Conservation (phyloP, 2,113 vertebrate species). For the Xenopus laevis region DNA sequence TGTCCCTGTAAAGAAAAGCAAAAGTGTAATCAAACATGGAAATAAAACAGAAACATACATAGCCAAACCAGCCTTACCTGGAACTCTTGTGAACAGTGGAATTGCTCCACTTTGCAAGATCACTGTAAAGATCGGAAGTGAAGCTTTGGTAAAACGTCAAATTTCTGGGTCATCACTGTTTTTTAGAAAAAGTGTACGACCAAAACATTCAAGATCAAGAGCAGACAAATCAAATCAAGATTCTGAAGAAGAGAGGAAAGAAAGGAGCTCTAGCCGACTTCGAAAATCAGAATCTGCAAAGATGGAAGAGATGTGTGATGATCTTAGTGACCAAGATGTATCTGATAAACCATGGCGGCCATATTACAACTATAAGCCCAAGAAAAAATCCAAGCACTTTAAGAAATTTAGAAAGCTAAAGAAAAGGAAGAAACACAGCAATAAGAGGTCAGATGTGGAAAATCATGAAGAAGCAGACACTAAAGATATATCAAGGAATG, state of each 20-base stretch:
- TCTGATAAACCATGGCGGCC: slow-evolving; percentile 92
- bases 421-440: slow-evolving; percentile 62
- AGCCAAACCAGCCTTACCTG: slow-evolving; percentile 90
- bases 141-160: slow-evolving; percentile 88
- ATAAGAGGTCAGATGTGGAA: slow-evolving; percentile 39
- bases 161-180: slow-evolving; percentile 92
- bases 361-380: slow-evolving; percentile 95
- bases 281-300: slow-evolving; percentile 69
- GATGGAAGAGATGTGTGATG: slow-evolving; percentile 75
- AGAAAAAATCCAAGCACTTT: slow-evolving; percentile 82
- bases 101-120: slow-evolving; percentile 92
- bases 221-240: slow-evolving; percentile 46
- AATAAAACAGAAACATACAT: slow-evolving; percentile 92
- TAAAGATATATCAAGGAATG: slow-evolving; percentile 56
- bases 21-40: slow-evolving; percentile 50
- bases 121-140: slow-evolving; percentile 95
- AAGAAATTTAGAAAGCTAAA: slow-evolving; percentile 78
- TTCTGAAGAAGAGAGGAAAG: slow-evolving; percentile 59
- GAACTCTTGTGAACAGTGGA: slow-evolving; percentile 79
- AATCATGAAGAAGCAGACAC: slow-evolving; percentile 53
- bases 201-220: slow-evolving; percentile 54
- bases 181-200: slow-evolving; percentile 75
- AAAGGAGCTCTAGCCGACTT: slow-evolving; percentile 61
- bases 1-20: slow-evolving; percentile 57
- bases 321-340: slow-evolving; percentile 84